Conservation (phyloP, 2,888 invertebrate species). For the Harpalus rubripes region DNA sequence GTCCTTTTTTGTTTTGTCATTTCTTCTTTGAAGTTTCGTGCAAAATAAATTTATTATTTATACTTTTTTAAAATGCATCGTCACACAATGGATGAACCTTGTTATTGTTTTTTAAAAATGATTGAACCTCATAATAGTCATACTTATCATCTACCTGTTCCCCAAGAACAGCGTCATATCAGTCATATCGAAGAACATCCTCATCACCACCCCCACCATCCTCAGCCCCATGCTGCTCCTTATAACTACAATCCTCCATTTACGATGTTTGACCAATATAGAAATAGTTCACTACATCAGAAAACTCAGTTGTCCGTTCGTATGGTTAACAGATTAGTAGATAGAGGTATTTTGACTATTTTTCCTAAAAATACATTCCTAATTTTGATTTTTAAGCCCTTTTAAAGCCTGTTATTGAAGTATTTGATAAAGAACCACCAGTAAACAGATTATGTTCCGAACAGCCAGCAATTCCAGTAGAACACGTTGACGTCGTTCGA, state of each 20-base stretch:
- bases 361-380: not conserved
- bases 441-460: slow-evolving; percentile 74
- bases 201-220: not conserved
- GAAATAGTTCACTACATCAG: not conserved
- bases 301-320: not conserved
- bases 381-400: slow-evolving; percentile 71
- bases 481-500: slow-evolving; percentile 76
- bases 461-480: slow-evolving; percentile 76
- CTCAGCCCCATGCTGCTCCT: not conserved
- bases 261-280: slow-evolving; percentile 1
- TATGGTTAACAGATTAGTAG: slow-evolving; percentile 26
- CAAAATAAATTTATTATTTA: not conserved
- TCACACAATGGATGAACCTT: not conserved
- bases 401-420: slow-evolving; percentile 70
- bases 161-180: too few species aligned
- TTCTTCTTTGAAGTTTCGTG: not conserved
- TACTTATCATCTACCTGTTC: not conserved
- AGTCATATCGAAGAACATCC: too few species aligned
- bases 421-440: slow-evolving; percentile 73
- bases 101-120: not conserved
- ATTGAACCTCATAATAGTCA: not conserved
- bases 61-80: not conserved
- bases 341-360: slow-evolving; percentile 24
- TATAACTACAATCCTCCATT: not conserved
- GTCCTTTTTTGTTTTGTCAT: slow-evolving; percentile 5